A percentile compares a stretch with the other conserved stretches of the same genome.
These are phyloP conservation scores for Macrophya alboannulata DNA, from an alignment of 2,888 invertebrate species.

Conservation along the genomic window DNA sequence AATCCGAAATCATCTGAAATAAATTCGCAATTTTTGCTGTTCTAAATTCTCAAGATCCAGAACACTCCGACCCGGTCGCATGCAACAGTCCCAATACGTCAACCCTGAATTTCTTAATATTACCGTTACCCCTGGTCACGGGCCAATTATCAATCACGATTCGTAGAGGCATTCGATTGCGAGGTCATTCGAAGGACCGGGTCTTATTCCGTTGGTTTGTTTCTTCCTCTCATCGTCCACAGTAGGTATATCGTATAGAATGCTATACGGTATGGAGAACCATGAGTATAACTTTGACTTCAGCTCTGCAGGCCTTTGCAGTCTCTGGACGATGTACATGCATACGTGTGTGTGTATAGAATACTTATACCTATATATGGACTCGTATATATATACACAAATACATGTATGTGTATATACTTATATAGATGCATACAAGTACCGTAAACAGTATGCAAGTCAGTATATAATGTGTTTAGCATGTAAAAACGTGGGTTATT, in stretches of 20 bases:
- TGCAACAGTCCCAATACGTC: slow-evolving; percentile 5
- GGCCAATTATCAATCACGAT: slow-evolving; percentile 37
- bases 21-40: no score
- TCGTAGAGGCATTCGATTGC: not conserved
- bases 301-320: not conserved
- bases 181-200: slow-evolving; percentile 33
- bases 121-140: slow-evolving; percentile 37
- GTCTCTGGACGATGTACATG: not conserved
- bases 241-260: not conserved
- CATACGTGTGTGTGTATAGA: not conserved
- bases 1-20: no score
- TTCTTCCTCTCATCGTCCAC: not conserved
- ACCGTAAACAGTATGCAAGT: not conserved
- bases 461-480: not conserved
- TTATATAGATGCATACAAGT: not conserved
- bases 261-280: not conserved
- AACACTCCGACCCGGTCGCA: no score
- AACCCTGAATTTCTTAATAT: not conserved
- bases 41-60: no score
- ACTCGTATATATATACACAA: not conserved
- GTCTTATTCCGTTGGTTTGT: not conserved
- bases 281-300: not conserved
- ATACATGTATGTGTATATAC: not conserved
- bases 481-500: not conserved
- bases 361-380: not conserved